phyloP scores from a whole-genome alignment of 2,888 invertebrate genomes.

The Acheta domesticus region DNA sequence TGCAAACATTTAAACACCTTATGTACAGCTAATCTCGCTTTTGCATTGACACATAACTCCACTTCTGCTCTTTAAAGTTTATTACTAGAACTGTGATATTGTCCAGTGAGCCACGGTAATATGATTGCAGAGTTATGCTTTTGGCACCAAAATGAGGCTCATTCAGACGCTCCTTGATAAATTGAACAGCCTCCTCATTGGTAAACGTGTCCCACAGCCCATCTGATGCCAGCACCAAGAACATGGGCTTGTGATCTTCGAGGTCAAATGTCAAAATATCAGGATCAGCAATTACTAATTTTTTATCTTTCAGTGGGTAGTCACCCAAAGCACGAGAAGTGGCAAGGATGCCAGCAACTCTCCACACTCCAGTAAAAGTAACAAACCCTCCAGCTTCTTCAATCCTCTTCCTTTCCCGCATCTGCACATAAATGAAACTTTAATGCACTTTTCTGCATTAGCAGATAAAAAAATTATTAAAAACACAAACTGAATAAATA shows the following conservation, averaged over 20 bases:
- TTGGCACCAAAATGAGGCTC: constrained; percentile 89
- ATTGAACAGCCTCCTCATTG: constrained; percentile 90
- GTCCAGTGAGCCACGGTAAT: constrained; percentile 87
- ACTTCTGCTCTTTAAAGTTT: constrained; percentile 34
- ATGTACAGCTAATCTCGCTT: constrained; percentile 4
- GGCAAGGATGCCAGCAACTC: constrained; percentile 91
- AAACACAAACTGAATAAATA: too few relatives aligned
- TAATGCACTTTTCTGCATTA: too few relatives aligned
- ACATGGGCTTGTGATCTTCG: constrained; percentile 77
- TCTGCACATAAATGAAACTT: constrained; percentile 51
- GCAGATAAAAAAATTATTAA: too few relatives aligned
- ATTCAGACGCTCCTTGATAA: constrained; percentile 77
- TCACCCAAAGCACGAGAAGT: constrained; percentile 93
- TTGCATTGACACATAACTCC: constrained; percentile 31
- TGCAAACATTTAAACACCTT: neutral
- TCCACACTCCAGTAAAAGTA: constrained; percentile 93
- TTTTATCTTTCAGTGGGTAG: constrained; percentile 90
- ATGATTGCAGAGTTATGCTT: constrained; percentile 85
- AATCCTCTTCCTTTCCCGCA: constrained; percentile 85
- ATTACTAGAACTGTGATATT: constrained; percentile 88
- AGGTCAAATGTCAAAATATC: constrained; percentile 91
- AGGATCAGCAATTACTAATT: constrained; percentile 91
- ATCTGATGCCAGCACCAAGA: constrained; percentile 89
- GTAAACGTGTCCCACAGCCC: constrained; percentile 95
- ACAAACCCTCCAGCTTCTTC: constrained; percentile 94